Conservation (phyloP, 2,113 vertebrate genomes). For the Cyprinodon tularosa region DNA sequence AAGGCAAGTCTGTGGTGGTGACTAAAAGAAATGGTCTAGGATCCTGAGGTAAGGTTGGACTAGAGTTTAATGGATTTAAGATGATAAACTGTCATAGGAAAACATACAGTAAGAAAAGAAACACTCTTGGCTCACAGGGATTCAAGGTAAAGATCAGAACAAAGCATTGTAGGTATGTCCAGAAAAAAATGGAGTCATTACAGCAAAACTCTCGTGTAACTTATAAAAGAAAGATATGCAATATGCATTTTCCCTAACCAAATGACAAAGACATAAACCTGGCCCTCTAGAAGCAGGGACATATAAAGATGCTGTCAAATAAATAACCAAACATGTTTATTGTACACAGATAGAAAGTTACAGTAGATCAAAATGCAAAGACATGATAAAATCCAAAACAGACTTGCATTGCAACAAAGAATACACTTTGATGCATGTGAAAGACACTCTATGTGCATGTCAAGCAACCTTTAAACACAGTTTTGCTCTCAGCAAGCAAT, state of each 20-base stretch:
- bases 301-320: slow-evolving; percentile 12
- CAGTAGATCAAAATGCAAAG: not conserved
- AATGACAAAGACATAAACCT: not conserved
- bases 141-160: slow-evolving; percentile 7
- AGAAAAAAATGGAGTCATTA: not conserved
- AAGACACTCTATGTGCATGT: slow-evolving; percentile 41
- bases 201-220: not conserved
- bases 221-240: slow-evolving; percentile 15
- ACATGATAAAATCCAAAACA: slow-evolving; percentile 1
- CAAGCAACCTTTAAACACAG: slow-evolving; percentile 46
- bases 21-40: slow-evolving; percentile 42
- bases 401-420: slow-evolving; percentile 4
- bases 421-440: slow-evolving; percentile 33
- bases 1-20: slow-evolving; percentile 51
- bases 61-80: slow-evolving; percentile 8
- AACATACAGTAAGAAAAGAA: slow-evolving; percentile 11
- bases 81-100: slow-evolving; percentile 30
- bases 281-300: slow-evolving; percentile 7
- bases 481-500: slow-evolving; percentile 51
- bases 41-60: slow-evolving; percentile 41
- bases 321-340: slow-evolving; percentile 9
- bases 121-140: not conserved
- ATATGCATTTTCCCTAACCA: not conserved
- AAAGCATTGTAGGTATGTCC: not conserved
- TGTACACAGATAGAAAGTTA: not conserved